phyloP scores from a whole-genome alignment of 2,888 invertebrate genomes.

The Sesamia inferens region DNA sequence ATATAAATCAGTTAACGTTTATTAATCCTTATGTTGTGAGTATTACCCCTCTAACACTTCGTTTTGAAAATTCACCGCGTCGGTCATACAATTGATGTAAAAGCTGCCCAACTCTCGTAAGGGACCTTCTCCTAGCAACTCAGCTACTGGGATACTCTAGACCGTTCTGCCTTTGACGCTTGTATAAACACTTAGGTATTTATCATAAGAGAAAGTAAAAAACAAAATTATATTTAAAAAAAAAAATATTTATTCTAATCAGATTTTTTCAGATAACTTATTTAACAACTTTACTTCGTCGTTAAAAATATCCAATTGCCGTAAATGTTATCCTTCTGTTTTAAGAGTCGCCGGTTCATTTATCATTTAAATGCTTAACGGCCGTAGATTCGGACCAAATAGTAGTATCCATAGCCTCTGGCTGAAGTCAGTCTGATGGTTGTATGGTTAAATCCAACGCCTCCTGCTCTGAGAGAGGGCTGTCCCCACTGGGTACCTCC shows the following conservation, averaged over 20 bases:
- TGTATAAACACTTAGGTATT: too few species aligned
- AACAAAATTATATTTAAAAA: neutral
- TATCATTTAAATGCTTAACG: constrained; percentile 58
- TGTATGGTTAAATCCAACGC: constrained; percentile 72
- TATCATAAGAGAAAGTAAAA: neutral
- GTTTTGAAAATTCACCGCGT: neutral
- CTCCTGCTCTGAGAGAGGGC: constrained; percentile 71
- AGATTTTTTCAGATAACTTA: neutral
- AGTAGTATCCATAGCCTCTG: constrained; percentile 79
- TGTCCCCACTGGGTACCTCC: constrained; percentile 76
- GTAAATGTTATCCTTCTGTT: neutral
- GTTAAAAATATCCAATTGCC: neutral
- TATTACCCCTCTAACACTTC: neutral
- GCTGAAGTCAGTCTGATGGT: constrained; percentile 77
- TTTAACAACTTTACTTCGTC: neutral
- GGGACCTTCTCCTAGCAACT: too few species aligned
- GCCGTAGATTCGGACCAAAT: constrained; percentile 79
- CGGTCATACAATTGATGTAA: neutral
- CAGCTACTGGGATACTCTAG: too few species aligned
- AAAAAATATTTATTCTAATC: neutral
- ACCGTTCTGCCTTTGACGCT: too few species aligned
- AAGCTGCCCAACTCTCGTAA: neutral
- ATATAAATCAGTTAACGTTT: neutral
- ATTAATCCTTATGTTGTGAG: neutral
- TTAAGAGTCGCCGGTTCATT: neutral